Evolutionary conservation across 2,797 vertebrate species (phyloP).

Genomic region (Alauda arvensis): DNA sequence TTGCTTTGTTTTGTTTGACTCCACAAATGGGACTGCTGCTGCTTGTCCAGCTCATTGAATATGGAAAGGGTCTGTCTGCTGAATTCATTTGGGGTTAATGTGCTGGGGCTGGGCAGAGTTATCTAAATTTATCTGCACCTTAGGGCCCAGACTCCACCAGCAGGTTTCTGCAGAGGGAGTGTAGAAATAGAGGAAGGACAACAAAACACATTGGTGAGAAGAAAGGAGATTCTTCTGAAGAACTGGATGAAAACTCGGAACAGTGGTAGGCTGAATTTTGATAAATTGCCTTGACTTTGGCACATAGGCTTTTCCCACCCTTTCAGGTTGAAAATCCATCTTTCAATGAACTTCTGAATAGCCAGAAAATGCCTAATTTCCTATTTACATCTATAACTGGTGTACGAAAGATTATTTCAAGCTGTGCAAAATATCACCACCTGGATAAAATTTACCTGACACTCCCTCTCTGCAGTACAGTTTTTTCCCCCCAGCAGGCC

Average conservation of each 20-base stretch:
- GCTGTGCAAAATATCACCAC: background rate
- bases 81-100: background rate
- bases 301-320: background rate
- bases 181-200: background rate
- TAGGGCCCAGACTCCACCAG: background rate
- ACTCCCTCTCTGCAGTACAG: background rate
- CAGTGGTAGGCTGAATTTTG: background rate
- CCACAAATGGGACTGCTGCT: background rate
- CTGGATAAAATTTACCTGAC: slow-evolving; percentile 3
- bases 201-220: background rate
- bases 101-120: background rate
- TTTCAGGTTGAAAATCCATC: background rate
- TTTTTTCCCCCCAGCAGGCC: background rate
- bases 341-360: background rate
- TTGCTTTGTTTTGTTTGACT: background rate
- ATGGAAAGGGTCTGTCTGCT: background rate
- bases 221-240: background rate
- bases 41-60: background rate
- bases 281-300: background rate
- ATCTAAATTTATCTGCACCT: background rate
- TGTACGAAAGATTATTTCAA: slow-evolving; percentile 1
- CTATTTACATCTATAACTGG: background rate
- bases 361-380: background rate
- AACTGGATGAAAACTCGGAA: background rate
- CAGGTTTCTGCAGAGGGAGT: background rate